Evolutionary conservation across 2,113 vertebrate species (phyloP).

Genomic region (Aspidoscelis tigris): DNA sequence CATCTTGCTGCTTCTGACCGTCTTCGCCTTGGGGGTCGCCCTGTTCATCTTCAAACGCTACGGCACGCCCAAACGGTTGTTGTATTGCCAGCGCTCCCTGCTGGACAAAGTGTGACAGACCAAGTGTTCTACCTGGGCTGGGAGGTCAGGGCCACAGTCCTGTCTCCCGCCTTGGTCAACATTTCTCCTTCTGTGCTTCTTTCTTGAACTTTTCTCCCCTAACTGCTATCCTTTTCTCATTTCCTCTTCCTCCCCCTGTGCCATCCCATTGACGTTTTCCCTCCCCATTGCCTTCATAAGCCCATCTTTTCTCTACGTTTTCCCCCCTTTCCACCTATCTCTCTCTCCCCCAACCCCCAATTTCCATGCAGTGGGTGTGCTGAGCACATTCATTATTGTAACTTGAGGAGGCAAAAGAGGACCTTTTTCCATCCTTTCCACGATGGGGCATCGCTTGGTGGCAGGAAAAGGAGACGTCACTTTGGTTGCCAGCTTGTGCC

Average conservation of each 20-base stretch:
- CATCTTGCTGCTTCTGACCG: conserved; percentile 82
- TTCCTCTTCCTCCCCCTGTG: too few species aligned
- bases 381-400: conserved; percentile 9
- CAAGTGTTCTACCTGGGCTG: conserved; percentile 39
- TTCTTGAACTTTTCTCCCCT: conserved; percentile 7
- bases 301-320: neutral
- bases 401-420: conserved; percentile 51
- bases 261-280: neutral
- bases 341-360: neutral
- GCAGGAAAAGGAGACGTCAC: conserved; percentile 32
- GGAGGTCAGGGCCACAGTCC: conserved; percentile 47
- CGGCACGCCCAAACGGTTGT: conserved; percentile 87
- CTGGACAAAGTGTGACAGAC: conserved; percentile 90
- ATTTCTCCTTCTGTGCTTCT: conserved; percentile 10
- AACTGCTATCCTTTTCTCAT: neutral
- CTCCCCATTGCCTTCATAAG: too few species aligned
- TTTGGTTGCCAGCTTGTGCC: conserved; percentile 55
- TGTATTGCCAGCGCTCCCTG: conserved; percentile 91
- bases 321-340: neutral
- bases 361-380: neutral
- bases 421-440: conserved; percentile 36
- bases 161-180: neutral
- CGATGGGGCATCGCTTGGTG: neutral
- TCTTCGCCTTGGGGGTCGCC: conserved; percentile 81
- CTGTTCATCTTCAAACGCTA: conserved; percentile 88